phyloP scores from a whole-genome alignment of 2,888 invertebrate species.

The Selenia dentaria region DNA sequence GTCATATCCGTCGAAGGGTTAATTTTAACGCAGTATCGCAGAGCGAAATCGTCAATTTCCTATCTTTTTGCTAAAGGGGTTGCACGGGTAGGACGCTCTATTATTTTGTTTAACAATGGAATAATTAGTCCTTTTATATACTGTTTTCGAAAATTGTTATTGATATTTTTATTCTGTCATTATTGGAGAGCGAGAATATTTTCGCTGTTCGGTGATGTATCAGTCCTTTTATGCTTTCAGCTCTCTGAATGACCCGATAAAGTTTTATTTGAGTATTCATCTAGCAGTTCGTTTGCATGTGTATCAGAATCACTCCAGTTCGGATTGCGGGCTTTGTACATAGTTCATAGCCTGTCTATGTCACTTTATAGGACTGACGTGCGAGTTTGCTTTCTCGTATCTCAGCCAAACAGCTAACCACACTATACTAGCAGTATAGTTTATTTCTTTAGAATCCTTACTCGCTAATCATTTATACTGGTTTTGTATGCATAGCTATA shows the following conservation, averaged over 20 bases:
- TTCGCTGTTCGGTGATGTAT: constrained; percentile 3
- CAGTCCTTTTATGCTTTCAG: constrained; percentile 8
- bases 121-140: constrained; percentile 26
- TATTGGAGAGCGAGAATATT: constrained; percentile 5
- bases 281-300: constrained; percentile 35
- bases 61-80: constrained; percentile 51
- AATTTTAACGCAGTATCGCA: constrained; percentile 74
- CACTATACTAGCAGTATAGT: constrained; percentile 1
- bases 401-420: constrained; percentile 20
- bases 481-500: too few relatives aligned
- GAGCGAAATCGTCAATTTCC: constrained; percentile 66
- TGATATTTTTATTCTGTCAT: constrained; percentile 12
- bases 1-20: constrained; percentile 81
- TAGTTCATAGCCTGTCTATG: constrained; percentile 46
- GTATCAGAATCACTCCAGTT: constrained; percentile 47
- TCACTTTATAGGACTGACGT: constrained; percentile 45
- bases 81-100: constrained; percentile 37
- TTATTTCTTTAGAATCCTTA: too few relatives aligned
- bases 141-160: constrained; percentile 10
- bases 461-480: too few relatives aligned
- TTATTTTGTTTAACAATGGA: constrained; percentile 39
- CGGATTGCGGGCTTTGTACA: constrained; percentile 48
- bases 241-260: constrained; percentile 31
- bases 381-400: constrained; percentile 46
- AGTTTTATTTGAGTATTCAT: constrained; percentile 38